Conservation (phyloP, 1,140 invertebrate genomes). For the Venustaconcha ellipsiformis region DNA sequence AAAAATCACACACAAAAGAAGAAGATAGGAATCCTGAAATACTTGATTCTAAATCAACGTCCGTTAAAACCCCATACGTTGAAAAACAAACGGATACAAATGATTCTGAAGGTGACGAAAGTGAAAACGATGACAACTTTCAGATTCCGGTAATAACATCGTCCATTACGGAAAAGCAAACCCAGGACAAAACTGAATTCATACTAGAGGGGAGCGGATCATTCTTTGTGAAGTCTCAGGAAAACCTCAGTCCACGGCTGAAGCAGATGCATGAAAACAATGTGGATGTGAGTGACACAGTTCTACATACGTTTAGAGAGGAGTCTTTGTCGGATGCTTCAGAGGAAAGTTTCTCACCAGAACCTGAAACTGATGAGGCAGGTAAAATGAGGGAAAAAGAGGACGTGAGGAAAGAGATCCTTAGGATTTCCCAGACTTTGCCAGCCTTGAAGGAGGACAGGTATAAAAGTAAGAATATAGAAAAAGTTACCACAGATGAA, state of each 20-base stretch:
- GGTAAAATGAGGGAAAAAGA: background rate
- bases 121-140: background rate
- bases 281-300: slow-evolving; percentile 8
- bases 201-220: background rate
- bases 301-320: slow-evolving; percentile 8
- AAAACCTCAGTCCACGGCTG: background rate
- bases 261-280: background rate
- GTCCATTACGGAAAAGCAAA: background rate
- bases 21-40: background rate
- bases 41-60: background rate
- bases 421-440: slow-evolving; percentile 21
- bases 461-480: slow-evolving; percentile 10
- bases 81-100: slow-evolving; percentile 2
- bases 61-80: background rate
- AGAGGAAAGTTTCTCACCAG: background rate
- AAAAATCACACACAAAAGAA: slow-evolving; percentile 3
- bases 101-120: slow-evolving; percentile 6
- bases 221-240: background rate
- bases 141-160: background rate
- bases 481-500: background rate
- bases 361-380: slow-evolving; percentile 1
- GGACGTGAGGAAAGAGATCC: slow-evolving; percentile 14
- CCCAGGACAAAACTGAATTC: background rate
- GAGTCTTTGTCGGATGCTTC: background rate
- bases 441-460: background rate